Evolutionary conservation across 2,797 vertebrate genomes (phyloP).

Genomic region (Prunella strophiata): DNA sequence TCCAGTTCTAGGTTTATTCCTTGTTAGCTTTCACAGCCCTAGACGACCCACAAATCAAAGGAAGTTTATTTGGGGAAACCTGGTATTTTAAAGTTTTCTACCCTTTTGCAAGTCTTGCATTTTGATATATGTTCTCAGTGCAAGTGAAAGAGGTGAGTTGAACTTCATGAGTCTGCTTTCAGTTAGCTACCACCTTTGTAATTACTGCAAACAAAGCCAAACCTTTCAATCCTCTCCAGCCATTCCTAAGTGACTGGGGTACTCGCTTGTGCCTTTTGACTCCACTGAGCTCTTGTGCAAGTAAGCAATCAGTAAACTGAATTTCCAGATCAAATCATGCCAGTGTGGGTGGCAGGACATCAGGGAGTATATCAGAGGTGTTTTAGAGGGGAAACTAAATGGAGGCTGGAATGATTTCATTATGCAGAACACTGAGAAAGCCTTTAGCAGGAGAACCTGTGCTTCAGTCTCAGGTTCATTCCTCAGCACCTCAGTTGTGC

Average conservation of each 20-base stretch:
- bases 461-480: not conserved
- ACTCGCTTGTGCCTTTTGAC: not conserved
- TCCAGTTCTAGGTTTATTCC: conserved; percentile 37
- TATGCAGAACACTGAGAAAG: not conserved
- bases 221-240: not conserved
- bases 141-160: rapidly evolving
- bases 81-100: not conserved
- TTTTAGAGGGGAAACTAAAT: not conserved
- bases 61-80: not conserved
- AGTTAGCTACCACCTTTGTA: not conserved
- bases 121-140: not conserved
- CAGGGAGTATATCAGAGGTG: not conserved
- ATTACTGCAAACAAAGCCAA: not conserved
- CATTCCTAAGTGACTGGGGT: not conserved
- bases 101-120: not conserved
- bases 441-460: not conserved
- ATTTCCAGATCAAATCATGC: not conserved
- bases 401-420: not conserved
- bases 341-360: not conserved
- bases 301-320: not conserved
- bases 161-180: not conserved
- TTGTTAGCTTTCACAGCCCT: conserved; percentile 46
- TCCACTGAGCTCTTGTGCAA: not conserved
- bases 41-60: not conserved
- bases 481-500: not conserved